Evolutionary conservation across 2,113 vertebrate genomes (phyloP), one percentile per base, ranked within the genome.

Genomic region (Elephantulus edwardii): DNA sequence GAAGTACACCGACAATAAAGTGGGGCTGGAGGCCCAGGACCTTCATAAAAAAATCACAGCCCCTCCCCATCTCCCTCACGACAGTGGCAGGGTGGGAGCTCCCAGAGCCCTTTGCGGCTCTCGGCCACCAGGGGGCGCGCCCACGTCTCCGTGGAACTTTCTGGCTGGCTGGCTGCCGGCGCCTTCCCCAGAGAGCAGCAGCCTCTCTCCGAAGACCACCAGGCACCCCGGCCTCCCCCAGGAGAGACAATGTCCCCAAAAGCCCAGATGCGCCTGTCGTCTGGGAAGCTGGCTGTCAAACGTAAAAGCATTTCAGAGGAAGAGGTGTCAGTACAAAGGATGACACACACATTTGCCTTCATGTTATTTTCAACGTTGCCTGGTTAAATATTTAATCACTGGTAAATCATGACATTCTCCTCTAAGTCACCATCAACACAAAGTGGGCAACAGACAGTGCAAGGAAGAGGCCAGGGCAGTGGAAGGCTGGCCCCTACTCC

Each of bases 261-360:
- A 88, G 42, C 56, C 33, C 62, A 60, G 83, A 60, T n/a, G 75
- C 56, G 26, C 17, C 87, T 86, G 60, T 50, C 16, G 2, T 46
- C 71, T 81, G 40, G 38, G 92, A 78, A 72, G 86, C 8, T 35
- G 58, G 52, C 72, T 70, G 50, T 13, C 93, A 91, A 92, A 80
- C 38, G 6, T 54, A 79, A 88, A 95, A 93, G 91, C 94, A 74
- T 94, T 95, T 88, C 93, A 42, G 87, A 90, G 88, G 14, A 88
- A 89, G 86, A 81, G 82, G 81, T 6, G 50, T 84, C 89, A 46
- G 71, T 77, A 77, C 83, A 76, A 74, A 92, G 28, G 80, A 85
- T 42, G 83, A 66, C 62, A 24, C 83, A 77, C 68, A 82, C 7
- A 30, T 77, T 89, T 66, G 71, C 81, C 86, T 85, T 56, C 93